Conservation (phyloP, 1,140 invertebrate species). For the Caenorhabditis brenneri region DNA sequence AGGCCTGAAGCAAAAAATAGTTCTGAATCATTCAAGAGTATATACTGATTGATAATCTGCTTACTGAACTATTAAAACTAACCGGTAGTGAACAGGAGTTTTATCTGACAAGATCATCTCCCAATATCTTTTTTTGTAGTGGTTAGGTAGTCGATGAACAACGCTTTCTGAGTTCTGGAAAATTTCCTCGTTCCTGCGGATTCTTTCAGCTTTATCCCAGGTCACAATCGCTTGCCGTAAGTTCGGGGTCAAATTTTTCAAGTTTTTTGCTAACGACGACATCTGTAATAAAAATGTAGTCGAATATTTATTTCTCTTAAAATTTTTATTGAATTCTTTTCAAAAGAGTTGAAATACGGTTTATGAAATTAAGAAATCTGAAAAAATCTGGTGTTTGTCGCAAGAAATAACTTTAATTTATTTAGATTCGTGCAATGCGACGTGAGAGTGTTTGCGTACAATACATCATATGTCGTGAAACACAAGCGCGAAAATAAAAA, state of each 20-base stretch:
- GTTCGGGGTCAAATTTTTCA: constrained; percentile 60
- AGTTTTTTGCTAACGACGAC: constrained; percentile 64
- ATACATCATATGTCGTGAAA: neutral
- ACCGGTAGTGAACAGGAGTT: constrained; percentile 82
- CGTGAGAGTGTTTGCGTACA: constrained; percentile 6
- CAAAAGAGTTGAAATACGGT: too few species aligned
- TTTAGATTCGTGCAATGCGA: neutral
- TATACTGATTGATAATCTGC: too few species aligned
- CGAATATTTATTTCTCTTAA: too few species aligned
- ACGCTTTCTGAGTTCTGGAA: constrained; percentile 67
- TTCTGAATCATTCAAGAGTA: too few species aligned
- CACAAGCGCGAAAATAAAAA: constrained; percentile 1
- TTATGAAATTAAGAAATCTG: too few species aligned
- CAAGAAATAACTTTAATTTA: too few species aligned
- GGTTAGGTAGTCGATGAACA: constrained; percentile 77
- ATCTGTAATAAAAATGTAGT: neutral
- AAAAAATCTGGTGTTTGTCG: neutral
- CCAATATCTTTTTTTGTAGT: constrained; percentile 85
- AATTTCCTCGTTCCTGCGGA: constrained; percentile 68
- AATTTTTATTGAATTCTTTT: too few species aligned
- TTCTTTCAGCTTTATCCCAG: constrained; percentile 69
- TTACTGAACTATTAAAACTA: too few species aligned
- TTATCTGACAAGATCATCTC: constrained; percentile 82
- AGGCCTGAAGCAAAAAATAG: constrained; percentile 72
- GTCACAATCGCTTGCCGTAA: constrained; percentile 63